phyloP scores from a whole-genome alignment of 2,113 vertebrate genomes.

The Elachura formosa region DNA sequence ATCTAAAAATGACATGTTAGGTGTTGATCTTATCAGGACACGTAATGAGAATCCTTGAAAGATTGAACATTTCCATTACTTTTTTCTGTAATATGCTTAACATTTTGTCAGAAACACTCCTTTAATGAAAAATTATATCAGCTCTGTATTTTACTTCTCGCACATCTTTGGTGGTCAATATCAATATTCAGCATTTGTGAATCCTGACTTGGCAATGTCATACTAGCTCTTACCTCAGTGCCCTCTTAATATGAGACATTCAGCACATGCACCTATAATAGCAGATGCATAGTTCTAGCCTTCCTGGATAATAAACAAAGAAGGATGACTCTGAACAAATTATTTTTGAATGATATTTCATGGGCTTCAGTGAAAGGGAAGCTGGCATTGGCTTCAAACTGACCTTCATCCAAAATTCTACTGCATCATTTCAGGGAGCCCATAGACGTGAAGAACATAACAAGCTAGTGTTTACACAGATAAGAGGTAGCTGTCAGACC shows the following conservation, averaged over 20 bases:
- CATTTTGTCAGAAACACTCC: background rate
- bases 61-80: background rate
- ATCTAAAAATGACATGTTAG: background rate
- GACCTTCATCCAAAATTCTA: background rate
- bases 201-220: background rate
- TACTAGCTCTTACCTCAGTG: background rate
- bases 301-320: background rate
- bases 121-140: background rate
- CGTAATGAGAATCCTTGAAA: background rate
- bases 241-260: background rate
- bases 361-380: background rate
- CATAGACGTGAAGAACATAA: background rate
- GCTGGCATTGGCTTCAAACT: background rate
- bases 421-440: background rate
- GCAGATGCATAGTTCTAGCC: background rate
- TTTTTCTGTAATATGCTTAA: background rate
- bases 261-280: background rate
- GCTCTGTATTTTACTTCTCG: background rate
- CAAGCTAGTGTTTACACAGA: background rate
- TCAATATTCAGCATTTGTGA: background rate
- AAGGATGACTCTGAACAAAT: background rate
- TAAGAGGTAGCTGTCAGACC: background rate
- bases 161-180: fast-evolving
- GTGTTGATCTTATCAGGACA: background rate
- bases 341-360: background rate